Evolutionary conservation across 2,888 invertebrate species (phyloP), one percentile per base, ranked within the genome.

Genomic region (Rotaria socialis): DNA sequence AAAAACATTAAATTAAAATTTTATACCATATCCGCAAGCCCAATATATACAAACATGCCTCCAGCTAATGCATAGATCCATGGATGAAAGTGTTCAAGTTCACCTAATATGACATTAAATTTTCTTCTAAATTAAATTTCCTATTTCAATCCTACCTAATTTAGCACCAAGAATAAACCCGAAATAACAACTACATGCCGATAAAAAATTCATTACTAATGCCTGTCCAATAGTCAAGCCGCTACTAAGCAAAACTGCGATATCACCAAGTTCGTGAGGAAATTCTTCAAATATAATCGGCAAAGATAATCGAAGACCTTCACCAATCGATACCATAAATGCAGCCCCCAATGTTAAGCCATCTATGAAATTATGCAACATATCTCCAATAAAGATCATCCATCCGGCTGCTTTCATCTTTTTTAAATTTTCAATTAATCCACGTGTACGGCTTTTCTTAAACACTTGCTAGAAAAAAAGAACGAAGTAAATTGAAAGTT

Each of bases 211-310:
- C 90, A 93, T 93, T 47, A 92, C 88, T 67, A 93, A 89, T 0
- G 93, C 93, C 89, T 92, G 92, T 88, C 92, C 91, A 89, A 93
- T 91, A 0, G 92, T 91, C 92, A 93, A 92, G 27, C 93, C 93
- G 52, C 93, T 92, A 88, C 92, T 92, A 41, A 93, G 90, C 67
- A 93, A 90, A 85, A 93, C 93, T n/a, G 93, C 93, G 88, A 93
- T 93, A 89, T 93, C 93, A 93, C 93, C 93, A 85, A 93, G 89
- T 89, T 93, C 93, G 89, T 93, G 93, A 5, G 93, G 93, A 87
- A 93, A 91, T 89, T 93, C 93, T 89, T 93, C 93, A 88, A 93
- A 93, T 80, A 93, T 89, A 2, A 93, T 92, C 56, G 93, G 93
- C 41, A 93, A 89, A 56, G 93, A 92, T 27, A 93, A 92, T 87